Percentiles rank a stretch among this genome's conserved stretches.
These are phyloP conservation scores for Mizuhopecten yessoensis DNA, from an alignment of 1,140 invertebrate genomes.

Conservation along the genomic window DNA sequence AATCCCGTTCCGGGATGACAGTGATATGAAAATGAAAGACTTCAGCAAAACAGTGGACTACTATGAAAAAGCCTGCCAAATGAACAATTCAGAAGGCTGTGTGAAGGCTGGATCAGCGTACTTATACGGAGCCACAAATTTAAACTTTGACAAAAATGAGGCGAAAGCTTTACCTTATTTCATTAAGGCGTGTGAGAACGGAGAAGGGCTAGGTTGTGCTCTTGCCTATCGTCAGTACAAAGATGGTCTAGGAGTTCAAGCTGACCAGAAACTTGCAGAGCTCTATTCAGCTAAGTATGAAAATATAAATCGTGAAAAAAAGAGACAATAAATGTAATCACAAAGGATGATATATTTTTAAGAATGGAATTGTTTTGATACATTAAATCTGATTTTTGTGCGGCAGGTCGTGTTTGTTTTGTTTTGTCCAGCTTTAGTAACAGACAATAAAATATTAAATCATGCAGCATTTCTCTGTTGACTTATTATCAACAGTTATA, in stretches of 20 bases:
- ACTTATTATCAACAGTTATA: no score
- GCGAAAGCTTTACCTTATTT: not conserved
- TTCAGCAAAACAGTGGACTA: not conserved
- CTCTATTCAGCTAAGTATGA: not conserved
- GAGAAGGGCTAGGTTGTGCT: not conserved
- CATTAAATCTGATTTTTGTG: no score
- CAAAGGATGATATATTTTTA: no score
- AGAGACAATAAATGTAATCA: no score
- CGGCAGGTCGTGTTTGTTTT: no score
- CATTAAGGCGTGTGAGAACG: not conserved
- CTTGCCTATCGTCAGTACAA: not conserved
- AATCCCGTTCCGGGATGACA: not conserved
- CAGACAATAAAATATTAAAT: no score
- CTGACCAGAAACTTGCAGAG: not conserved
- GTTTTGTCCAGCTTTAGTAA: no score
- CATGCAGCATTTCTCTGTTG: no score
- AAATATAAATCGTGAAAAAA: not conserved
- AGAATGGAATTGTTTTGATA: no score
- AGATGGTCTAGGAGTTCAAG: not conserved
- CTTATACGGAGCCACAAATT: not conserved
- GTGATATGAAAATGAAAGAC: not conserved
- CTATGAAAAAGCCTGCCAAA: not conserved
- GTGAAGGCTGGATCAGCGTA: not conserved
- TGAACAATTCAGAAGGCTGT: not conserved
- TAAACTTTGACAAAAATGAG: not conserved